Percentiles rank a stretch among this genome's conserved stretches.
phyloP scores from a whole-genome alignment of 2,113 vertebrate species.

The Gallinago jamesoni region DNA sequence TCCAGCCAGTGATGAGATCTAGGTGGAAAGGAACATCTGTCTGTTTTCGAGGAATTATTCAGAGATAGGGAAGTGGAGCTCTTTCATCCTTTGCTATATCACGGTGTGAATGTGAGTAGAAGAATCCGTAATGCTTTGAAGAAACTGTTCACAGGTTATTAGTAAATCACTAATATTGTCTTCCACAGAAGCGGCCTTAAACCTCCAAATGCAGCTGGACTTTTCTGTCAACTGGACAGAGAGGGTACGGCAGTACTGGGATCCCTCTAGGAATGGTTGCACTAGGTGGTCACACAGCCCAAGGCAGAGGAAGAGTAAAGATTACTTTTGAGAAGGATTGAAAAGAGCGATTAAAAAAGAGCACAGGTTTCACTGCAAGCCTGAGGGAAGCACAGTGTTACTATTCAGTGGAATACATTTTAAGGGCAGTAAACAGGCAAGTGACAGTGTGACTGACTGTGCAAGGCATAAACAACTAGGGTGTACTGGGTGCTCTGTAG shows the following conservation, averaged over 20 bases:
- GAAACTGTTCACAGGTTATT: background rate
- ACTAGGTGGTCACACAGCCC: background rate
- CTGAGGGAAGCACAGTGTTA: background rate
- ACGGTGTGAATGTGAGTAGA: background rate
- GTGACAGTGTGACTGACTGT: background rate
- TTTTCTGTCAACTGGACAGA: background rate
- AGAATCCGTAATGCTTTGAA: background rate
- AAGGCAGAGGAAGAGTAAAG: background rate
- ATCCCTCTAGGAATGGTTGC: background rate
- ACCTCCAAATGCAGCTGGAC: background rate
- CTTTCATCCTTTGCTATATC: background rate
- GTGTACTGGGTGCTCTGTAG: background rate
- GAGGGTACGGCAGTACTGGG: background rate
- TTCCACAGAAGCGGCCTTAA: background rate
- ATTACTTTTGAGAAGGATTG: background rate
- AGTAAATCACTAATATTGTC: background rate
- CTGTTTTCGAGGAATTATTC: background rate
- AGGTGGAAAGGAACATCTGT: accelerated
- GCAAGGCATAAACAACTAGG: background rate
- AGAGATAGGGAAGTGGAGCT: background rate
- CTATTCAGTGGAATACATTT: background rate
- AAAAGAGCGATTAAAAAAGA: background rate
- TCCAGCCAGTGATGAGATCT: background rate
- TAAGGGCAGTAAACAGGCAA: background rate
- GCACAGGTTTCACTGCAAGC: background rate